Conservation (phyloP, 2,113 vertebrate species). For the Globicephala melas region DNA sequence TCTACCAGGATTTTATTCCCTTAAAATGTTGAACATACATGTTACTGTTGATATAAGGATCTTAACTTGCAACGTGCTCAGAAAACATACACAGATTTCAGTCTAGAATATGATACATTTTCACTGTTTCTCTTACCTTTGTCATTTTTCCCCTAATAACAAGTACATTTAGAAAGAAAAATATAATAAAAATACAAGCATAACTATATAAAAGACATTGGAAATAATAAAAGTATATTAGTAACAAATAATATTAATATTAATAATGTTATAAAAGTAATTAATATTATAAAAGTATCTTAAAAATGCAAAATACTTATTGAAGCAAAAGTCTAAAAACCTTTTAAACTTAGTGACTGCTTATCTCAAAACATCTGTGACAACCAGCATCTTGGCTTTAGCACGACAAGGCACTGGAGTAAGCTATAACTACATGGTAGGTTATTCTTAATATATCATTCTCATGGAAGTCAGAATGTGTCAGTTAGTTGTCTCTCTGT, state of each 20-base stretch:
- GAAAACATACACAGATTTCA: background rate
- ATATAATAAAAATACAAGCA: conserved; percentile 9
- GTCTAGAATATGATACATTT: background rate
- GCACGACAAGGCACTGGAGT: background rate
- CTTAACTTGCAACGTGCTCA: background rate
- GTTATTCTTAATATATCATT: background rate
- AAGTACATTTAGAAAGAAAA: conserved; percentile 8
- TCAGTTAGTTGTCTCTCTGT: background rate
- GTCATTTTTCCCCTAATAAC: background rate
- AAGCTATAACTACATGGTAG: background rate
- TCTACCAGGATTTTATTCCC: background rate
- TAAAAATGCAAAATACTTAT: background rate
- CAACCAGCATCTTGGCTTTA: background rate
- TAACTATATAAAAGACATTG: background rate
- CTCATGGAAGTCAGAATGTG: background rate
- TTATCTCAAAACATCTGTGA: background rate
- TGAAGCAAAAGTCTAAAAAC: conserved; percentile 20
- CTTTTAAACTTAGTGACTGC: background rate
- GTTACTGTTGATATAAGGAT: background rate
- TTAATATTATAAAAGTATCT: background rate
- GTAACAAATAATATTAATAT: no score
- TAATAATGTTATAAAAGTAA: no score
- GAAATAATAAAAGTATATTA: background rate
- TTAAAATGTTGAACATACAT: background rate
- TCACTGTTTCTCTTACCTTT: background rate